Percentiles rank a stretch among this genome's conserved stretches.
phyloP scores from a whole-genome alignment of 2,888 invertebrate species.

The Pandemis corylana region DNA sequence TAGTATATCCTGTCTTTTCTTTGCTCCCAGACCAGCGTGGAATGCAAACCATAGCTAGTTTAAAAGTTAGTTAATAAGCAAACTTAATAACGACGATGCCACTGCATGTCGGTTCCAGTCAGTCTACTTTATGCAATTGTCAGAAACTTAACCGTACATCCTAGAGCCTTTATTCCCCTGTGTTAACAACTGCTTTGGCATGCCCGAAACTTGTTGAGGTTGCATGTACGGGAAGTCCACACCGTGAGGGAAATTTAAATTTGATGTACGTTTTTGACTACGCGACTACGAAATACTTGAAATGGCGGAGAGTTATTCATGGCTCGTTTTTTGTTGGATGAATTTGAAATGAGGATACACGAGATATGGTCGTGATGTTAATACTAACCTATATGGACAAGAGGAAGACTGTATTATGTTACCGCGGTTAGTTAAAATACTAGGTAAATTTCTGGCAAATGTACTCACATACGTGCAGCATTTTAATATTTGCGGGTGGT shows the following conservation, averaged over 20 bases:
- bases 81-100: not conserved
- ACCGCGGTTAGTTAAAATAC: no score
- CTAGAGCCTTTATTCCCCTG: constrained; percentile 28
- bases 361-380: constrained; percentile 4
- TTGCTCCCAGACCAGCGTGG: no score
- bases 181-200: constrained; percentile 35
- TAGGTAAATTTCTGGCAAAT: no score
- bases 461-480: no score
- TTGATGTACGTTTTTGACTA: constrained; percentile 35
- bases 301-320: constrained; percentile 6
- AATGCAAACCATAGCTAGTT: no score
- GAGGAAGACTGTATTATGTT: no score
- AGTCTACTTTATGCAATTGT: constrained; percentile 13
- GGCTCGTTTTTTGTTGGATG: constrained; percentile 4
- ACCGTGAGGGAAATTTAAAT: constrained; percentile 36
- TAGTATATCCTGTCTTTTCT: no score
- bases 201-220: constrained; percentile 20
- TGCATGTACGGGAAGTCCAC: constrained; percentile 17
- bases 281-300: not conserved
- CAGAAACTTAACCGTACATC: constrained; percentile 9
- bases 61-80: not conserved
- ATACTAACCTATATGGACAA: not conserved
- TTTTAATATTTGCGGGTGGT: no score
- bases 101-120: constrained; percentile 10
- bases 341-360: constrained; percentile 17